These are phyloP conservation scores for Ormia ochracea DNA, from an alignment of 2,888 invertebrate species.

Conservation along the genomic window DNA sequence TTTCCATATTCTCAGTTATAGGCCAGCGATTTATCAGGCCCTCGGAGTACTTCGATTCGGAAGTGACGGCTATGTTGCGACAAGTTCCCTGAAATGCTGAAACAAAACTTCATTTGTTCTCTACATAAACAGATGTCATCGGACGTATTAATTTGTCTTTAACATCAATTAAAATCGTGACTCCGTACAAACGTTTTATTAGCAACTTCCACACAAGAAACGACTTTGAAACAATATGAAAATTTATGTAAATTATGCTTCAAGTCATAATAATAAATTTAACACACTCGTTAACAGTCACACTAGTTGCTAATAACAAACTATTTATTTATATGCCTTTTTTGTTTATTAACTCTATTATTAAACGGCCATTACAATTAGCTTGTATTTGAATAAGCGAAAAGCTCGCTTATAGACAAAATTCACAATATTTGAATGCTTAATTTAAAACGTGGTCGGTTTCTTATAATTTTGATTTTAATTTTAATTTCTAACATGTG, in stretches of 20 bases:
- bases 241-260: constrained; percentile 55
- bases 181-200: constrained; percentile 29
- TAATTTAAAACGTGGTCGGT: neutral
- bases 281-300: constrained; percentile 43
- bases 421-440: neutral
- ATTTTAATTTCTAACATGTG: constrained; percentile 52
- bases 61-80: too few species aligned
- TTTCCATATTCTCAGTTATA: too few species aligned
- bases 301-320: constrained; percentile 7
- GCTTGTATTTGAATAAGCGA: constrained; percentile 8
- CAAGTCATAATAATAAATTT: constrained; percentile 54
- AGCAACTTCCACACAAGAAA: constrained; percentile 19
- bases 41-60: too few species aligned
- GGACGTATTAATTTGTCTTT: constrained; percentile 36
- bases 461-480: neutral
- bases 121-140: neutral
- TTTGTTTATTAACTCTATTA: neutral
- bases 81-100: too few species aligned
- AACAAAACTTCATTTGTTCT: too few species aligned
- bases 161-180: constrained; percentile 54
- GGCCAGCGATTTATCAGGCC: too few species aligned
- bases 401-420: neutral
- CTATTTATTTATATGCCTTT: neutral
- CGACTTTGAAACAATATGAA: constrained; percentile 14
- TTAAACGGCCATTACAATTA: constrained; percentile 36